phyloP scores from a whole-genome alignment of 2,797 vertebrate genomes.

The Dromococcyx pavoninus region DNA sequence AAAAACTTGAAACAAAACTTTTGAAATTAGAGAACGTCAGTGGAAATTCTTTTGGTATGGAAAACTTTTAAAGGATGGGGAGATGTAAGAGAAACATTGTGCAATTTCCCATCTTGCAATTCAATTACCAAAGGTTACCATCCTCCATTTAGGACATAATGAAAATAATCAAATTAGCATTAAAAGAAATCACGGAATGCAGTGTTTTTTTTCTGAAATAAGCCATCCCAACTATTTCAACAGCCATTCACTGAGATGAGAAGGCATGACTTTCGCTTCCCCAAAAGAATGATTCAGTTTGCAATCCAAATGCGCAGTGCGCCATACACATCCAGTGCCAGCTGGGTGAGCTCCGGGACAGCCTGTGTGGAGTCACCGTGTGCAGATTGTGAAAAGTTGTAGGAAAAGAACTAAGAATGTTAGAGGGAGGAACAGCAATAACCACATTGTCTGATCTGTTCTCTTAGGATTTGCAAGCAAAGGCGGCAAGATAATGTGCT shows the following conservation, averaged over 20 bases:
- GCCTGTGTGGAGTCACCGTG: not conserved
- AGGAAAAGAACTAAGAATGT: not conserved
- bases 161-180: not conserved
- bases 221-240: not conserved
- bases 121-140: not conserved
- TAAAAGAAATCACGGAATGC: not conserved
- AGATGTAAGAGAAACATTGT: not conserved
- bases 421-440: not conserved
- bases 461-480: not conserved
- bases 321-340: conserved; percentile 13
- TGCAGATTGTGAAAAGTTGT: not conserved
- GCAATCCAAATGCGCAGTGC: not conserved
- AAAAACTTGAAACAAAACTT: not conserved
- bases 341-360: not conserved
- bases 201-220: not conserved
- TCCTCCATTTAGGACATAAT: not conserved
- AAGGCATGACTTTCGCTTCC: not conserved
- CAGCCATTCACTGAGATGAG: not conserved
- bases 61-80: not conserved
- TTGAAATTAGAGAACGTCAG: not conserved
- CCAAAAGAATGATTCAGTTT: not conserved
- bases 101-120: not conserved
- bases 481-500: not conserved
- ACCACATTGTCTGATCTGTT: not conserved
- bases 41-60: not conserved